Base-by-base conservation (phyloP, 2,888 invertebrate genomes). In the Mayetiola destructor region DNA sequence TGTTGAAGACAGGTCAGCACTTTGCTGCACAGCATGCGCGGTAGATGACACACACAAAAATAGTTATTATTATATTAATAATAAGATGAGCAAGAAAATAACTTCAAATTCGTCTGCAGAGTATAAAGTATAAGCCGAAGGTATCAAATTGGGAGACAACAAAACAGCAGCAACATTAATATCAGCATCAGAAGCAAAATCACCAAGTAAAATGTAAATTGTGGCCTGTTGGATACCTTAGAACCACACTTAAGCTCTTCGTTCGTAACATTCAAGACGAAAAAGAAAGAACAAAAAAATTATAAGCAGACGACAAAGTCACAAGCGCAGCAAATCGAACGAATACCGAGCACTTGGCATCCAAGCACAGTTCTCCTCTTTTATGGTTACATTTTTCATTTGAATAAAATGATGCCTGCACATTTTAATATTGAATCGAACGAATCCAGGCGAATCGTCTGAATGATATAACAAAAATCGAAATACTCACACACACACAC, bases 21-120 rank as follows among this genome's bases (percentile, higher is more conserved):
- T 56, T 56, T 56, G 32, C 56, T 56, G 27, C 56, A 56, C 56
- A 56, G 56, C 56, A 56, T 56, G 56, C 53, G 27, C 48, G 48
- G 48, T 27, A 48, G 27, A 27, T 27, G 48, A 48, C n/a, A n/a
- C n/a, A n/a, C n/a, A n/a, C n/a, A n/a, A n/a, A n/a, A n/a, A n/a
- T n/a, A n/a, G n/a, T n/a, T n/a, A n/a, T n/a, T n/a, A n/a, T n/a
- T n/a, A n/a, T n/a, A n/a, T n/a, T n/a, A n/a, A n/a, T n/a, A n/a
- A n/a, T n/a, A n/a, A n/a, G n/a, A n/a, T n/a, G n/a, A n/a, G n/a
- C n/a, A n/a, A n/a, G n/a, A n/a, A n/a, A n/a, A n/a, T n/a, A n/a
- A n/a, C n/a, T n/a, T n/a, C n/a, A n/a, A n/a, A n/a, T n/a, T n/a
- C n/a, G n/a, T n/a, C n/a, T n/a, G n/a, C n/a, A n/a, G n/a, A n/a